Evolutionary conservation across 2,888 invertebrate genomes (phyloP).

Genomic region (Rhogogaster chlorosoma): DNA sequence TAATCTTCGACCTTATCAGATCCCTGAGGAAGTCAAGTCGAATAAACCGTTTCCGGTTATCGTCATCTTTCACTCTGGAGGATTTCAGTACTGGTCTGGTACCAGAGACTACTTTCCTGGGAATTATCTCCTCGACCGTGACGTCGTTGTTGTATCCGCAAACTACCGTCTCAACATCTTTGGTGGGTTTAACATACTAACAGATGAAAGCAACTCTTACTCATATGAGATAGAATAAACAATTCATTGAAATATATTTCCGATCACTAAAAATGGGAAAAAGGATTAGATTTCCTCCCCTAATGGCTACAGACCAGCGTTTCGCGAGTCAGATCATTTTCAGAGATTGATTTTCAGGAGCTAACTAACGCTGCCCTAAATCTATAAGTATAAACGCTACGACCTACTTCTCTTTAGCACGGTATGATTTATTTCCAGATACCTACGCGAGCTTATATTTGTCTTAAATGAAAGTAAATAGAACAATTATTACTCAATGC

Average conservation of each 20-base stretch:
- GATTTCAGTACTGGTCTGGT: slow-evolving; percentile 63
- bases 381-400: background rate
- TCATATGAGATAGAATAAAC: background rate
- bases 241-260: background rate
- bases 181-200: slow-evolving; percentile 58
- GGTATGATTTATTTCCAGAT: background rate
- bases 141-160: slow-evolving; percentile 67
- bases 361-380: background rate
- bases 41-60: slow-evolving; percentile 62
- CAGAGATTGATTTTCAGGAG: background rate
- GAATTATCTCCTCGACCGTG: slow-evolving; percentile 68
- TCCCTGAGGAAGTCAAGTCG: background rate
- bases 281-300: background rate
- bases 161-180: slow-evolving; percentile 71
- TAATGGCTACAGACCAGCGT: background rate
- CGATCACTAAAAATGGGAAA: background rate
- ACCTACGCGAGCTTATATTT: background rate
- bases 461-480: background rate
- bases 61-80: slow-evolving; percentile 70
- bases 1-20: slow-evolving; percentile 3
- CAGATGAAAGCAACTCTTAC: background rate
- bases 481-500: background rate
- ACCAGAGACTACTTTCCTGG: slow-evolving; percentile 63
- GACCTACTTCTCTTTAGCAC: background rate
- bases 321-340: background rate